Percentiles rank a stretch among this genome's conserved stretches.
phyloP scores from a whole-genome alignment of 2,113 vertebrate species.

The Polypterus senegalus region DNA sequence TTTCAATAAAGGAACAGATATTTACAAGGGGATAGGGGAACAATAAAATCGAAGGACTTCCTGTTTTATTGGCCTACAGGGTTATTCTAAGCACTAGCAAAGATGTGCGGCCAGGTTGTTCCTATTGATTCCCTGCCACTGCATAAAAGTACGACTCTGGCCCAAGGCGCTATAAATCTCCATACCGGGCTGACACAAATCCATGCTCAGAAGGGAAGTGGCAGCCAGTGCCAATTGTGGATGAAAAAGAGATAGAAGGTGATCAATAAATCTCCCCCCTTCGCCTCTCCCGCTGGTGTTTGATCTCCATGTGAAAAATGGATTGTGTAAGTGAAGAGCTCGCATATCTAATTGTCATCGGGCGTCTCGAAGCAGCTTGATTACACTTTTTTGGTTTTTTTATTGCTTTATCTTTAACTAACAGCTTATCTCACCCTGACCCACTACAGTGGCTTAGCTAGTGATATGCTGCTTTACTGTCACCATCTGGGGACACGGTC shows the following conservation, averaged over 20 bases:
- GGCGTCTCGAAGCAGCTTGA: too few relatives aligned
- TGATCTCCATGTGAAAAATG: slow-evolving; percentile 12
- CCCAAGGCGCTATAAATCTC: slow-evolving; percentile 27
- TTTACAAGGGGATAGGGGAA: slow-evolving; percentile 24
- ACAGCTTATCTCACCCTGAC: too few relatives aligned
- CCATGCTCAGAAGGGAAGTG: slow-evolving; percentile 20
- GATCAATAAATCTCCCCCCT: slow-evolving; percentile 23
- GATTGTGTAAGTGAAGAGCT: not conserved
- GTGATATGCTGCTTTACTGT: too few relatives aligned
- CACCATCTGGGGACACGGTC: too few relatives aligned
- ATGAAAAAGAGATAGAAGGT: slow-evolving; percentile 19
- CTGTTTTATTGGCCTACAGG: slow-evolving; percentile 27
- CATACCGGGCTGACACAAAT: slow-evolving; percentile 24
- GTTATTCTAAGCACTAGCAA: slow-evolving; percentile 25
- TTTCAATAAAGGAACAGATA: slow-evolving; percentile 19
- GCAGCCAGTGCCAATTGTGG: slow-evolving; percentile 22
- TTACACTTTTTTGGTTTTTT: too few relatives aligned
- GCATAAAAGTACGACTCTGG: slow-evolving; percentile 25
- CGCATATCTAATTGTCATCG: slow-evolving; percentile 2
- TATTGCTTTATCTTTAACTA: too few relatives aligned
- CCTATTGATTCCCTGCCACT: slow-evolving; percentile 33
- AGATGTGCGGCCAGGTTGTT: slow-evolving; percentile 27
- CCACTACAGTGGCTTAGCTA: too few relatives aligned
- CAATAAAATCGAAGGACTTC: slow-evolving; percentile 27
- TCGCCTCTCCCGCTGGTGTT: not conserved